Percentiles rank a stretch among this genome's conserved stretches.
Evolutionary conservation across 2,888 invertebrate genomes (phyloP).

Genomic region (Carterocephalus palaemon): DNA sequence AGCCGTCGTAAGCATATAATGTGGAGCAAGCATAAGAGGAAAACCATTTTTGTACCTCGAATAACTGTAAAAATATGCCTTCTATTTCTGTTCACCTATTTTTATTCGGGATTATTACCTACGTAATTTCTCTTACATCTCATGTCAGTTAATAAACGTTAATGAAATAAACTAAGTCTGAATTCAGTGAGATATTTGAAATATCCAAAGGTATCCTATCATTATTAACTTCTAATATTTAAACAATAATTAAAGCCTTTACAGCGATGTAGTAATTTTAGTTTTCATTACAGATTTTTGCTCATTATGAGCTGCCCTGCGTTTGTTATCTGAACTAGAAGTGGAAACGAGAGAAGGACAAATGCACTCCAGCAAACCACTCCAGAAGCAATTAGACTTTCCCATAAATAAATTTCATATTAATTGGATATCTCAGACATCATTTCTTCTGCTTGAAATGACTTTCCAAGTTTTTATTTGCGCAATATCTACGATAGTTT

Average conservation of each 20-base stretch:
- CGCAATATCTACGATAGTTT: no score
- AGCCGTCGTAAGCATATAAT: no score
- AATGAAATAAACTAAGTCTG: no score
- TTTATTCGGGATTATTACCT: slow-evolving; percentile 8
- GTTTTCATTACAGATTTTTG: slow-evolving; percentile 2
- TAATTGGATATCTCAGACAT: slow-evolving; percentile 29
- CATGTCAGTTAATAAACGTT: no score
- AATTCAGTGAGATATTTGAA: no score
- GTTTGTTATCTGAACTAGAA: slow-evolving; percentile 24
- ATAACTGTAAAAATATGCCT: slow-evolving; percentile 18
- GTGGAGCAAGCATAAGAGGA: no score
- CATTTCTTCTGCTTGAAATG: slow-evolving; percentile 23
- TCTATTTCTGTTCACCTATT: slow-evolving; percentile 8
- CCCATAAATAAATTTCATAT: slow-evolving; percentile 35
- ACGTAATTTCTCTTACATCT: no score
- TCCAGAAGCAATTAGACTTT: slow-evolving; percentile 35
- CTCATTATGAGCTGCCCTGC: slow-evolving; percentile 33
- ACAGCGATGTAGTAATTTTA: no score
- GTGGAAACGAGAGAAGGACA: slow-evolving; percentile 18
- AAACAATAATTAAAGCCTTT: no score
- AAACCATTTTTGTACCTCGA: slow-evolving; percentile 8
- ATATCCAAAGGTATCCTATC: no score
- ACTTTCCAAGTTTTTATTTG: slow-evolving; percentile 2
- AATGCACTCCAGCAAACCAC: slow-evolving; percentile 31
- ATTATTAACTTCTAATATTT: no score